Base-by-base conservation (phyloP, 23 tunicate species). In the Ascidia mentula region DNA sequence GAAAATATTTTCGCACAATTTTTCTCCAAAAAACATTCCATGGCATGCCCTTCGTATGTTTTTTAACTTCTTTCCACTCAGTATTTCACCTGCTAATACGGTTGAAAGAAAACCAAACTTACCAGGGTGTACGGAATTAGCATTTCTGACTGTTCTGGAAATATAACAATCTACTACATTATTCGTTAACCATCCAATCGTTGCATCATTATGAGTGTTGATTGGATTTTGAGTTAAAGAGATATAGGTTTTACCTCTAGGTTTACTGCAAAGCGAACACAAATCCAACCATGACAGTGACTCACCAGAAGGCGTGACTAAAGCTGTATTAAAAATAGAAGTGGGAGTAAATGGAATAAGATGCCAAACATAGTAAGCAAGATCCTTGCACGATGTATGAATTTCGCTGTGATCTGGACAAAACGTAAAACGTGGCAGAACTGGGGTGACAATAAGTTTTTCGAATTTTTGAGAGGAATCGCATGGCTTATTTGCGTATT, bases 121-220 rank as follows among this genome's bases (percentile, higher is more conserved):
- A 53, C 65, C 65, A 3, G 65, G 65, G 1, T 1, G 24, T 5
- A 53, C 24, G 24, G 65, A 6, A 9, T 53, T 53, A 53, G 28
- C 22, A 3, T 20, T 6, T 20, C 12, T 3, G 65, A 53, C 65
- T 5, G 65, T 53, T 53, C 65, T 53, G 1, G 65, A 3, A 53
- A 53, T 28, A 53, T 53, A 53, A 9, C 65, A 53, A 53, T 53
- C 65, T 6, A 53, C 65, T 20, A 53, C 65, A 1, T 53, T 53
- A 53, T 53, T 28, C 65, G 65, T 53, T 53, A 53, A 53, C 65
- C 65, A 53, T 1, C 65, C 65, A 53, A 53, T 26, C 13, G 65
- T 5, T 3, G 65, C 7, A 9, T 53, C 65, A 28, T 6, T 5
- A 28, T 53, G 65, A 53, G 65, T 20, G 24, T 9, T 6, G 4